Percentiles rank a stretch among this genome's conserved stretches.
These are phyloP conservation scores for Progne subis DNA, from an alignment of 2,113 vertebrate species.

Conservation along the genomic window DNA sequence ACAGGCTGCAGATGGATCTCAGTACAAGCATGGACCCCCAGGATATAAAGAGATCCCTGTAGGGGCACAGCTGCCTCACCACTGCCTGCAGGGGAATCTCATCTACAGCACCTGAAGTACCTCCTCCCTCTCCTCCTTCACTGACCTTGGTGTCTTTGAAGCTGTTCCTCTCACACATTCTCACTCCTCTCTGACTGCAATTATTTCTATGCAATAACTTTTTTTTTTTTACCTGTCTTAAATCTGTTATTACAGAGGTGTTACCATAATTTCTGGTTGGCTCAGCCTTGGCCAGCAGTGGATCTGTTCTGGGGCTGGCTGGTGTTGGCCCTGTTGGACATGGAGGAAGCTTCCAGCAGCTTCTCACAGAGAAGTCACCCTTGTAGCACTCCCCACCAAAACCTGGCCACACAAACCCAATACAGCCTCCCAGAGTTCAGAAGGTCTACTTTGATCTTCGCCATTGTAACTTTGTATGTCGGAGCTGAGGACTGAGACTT, in stretches of 20 bases:
- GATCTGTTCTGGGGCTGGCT: neutral
- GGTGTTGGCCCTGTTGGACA: neutral
- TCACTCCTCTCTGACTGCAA: neutral
- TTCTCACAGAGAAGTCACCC: neutral
- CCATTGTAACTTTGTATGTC: fast-evolving
- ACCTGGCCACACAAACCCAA: neutral
- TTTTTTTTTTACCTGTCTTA: neutral
- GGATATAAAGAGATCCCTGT: neutral
- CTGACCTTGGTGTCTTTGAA: neutral
- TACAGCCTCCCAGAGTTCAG: neutral
- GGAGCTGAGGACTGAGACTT: neutral
- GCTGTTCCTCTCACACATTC: neutral
- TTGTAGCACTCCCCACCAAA: neutral
- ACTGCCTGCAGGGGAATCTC: fast-evolving
- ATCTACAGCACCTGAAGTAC: fast-evolving
- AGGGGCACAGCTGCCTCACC: neutral
- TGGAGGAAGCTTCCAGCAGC: neutral
- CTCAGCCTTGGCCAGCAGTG: neutral
- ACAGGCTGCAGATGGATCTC: neutral
- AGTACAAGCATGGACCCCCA: neutral
- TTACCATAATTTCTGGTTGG: neutral
- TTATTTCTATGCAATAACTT: neutral
- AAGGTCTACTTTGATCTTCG: neutral
- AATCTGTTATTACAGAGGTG: neutral
- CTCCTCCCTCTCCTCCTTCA: neutral